phyloP scores from a whole-genome alignment of 2,797 vertebrate species.

The Lacerta viridis region DNA sequence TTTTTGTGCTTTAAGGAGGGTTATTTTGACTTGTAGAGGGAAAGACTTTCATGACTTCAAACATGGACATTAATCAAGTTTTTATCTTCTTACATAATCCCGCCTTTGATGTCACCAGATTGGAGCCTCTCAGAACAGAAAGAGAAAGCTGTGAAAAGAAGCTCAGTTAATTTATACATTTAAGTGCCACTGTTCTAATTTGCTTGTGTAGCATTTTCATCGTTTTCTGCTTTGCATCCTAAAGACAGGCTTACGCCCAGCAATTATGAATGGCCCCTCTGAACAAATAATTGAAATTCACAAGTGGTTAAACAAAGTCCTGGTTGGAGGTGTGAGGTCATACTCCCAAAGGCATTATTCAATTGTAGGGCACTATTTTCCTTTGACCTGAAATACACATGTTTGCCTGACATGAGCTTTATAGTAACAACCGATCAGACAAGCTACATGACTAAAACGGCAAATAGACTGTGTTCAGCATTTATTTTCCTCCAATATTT shows the following conservation, averaged over 20 bases:
- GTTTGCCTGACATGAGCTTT: constrained; percentile 72
- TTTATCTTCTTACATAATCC: constrained; percentile 89
- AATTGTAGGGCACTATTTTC: constrained; percentile 68
- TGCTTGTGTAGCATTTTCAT: constrained; percentile 81
- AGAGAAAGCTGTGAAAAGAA: constrained; percentile 83
- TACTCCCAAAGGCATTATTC: constrained; percentile 76
- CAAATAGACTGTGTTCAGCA: constrained; percentile 24
- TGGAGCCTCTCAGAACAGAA: constrained; percentile 87
- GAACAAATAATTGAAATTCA: constrained; percentile 95
- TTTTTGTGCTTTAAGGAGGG: constrained; percentile 78
- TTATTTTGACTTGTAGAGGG: constrained; percentile 78
- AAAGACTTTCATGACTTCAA: constrained; percentile 91
- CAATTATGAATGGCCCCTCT: constrained; percentile 87
- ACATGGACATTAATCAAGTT: constrained; percentile 91
- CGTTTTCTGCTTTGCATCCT: constrained; percentile 94
- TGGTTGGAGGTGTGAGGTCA: constrained; percentile 82
- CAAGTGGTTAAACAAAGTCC: constrained; percentile 81
- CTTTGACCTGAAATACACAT: constrained; percentile 51
- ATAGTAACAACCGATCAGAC: constrained; percentile 69
- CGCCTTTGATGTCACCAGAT: constrained; percentile 93
- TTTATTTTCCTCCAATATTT: constrained; percentile 30
- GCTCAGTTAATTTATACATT: constrained; percentile 83
- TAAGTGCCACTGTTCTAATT: constrained; percentile 85
- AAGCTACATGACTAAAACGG: constrained; percentile 49
- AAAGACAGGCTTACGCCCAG: constrained; percentile 88